Evolutionary conservation across 2,888 invertebrate species (phyloP).

Genomic region (Agonopterix arenella): DNA sequence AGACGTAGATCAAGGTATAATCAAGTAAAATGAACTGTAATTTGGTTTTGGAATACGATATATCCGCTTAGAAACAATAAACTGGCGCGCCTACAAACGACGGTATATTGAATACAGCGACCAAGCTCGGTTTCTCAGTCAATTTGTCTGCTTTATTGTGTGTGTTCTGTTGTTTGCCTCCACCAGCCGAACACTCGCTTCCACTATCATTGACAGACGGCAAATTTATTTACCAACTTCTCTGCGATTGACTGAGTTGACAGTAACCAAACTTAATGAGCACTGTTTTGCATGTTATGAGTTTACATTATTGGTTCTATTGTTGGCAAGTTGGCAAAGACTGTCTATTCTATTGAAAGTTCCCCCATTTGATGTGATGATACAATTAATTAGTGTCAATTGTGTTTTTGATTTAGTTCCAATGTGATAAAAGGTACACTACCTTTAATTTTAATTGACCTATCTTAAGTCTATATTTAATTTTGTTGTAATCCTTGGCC

Average conservation of each 20-base stretch:
- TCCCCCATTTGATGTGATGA: no score
- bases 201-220: constrained; percentile 24
- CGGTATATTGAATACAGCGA: constrained; percentile 49
- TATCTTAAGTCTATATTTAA: no score
- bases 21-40: constrained; percentile 22
- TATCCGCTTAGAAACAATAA: constrained; percentile 58
- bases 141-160: constrained; percentile 66
- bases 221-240: constrained; percentile 30
- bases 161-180: constrained; percentile 43
- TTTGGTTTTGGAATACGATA: constrained; percentile 23
- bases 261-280: background rate
- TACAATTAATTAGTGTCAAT: background rate
- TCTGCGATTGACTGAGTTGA: constrained; percentile 10
- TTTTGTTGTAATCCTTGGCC: no score
- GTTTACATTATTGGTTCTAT: constrained; percentile 1
- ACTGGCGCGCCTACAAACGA: constrained; percentile 41
- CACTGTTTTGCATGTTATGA: background rate
- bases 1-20: no score
- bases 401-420: no score
- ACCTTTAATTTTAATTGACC: no score
- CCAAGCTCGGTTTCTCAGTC: constrained; percentile 53
- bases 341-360: no score
- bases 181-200: constrained; percentile 23
- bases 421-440: no score
- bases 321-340: no score